These are phyloP conservation scores for Tribolium madens DNA, from an alignment of 1,140 invertebrate species.

Conservation along the genomic window DNA sequence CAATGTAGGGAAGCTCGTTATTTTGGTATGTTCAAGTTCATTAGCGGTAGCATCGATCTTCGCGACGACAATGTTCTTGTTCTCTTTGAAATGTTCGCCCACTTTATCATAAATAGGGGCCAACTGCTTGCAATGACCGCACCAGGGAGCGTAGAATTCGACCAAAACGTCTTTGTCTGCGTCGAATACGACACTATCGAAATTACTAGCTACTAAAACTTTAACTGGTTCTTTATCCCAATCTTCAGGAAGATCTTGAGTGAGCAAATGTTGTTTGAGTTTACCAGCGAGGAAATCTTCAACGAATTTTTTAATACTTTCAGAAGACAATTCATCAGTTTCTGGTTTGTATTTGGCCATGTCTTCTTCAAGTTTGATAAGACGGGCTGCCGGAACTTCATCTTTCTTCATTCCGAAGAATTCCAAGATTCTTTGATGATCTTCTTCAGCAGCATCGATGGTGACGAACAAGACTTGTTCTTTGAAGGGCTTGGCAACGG, in stretches of 20 bases:
- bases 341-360: conserved; percentile 99
- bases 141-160: conserved; percentile 99
- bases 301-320: conserved; percentile 87
- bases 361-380: conserved; percentile 96
- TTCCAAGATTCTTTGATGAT: conserved; percentile 96
- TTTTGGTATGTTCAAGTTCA: conserved; percentile 95
- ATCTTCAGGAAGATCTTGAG: conserved; percentile 94
- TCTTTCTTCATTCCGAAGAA: conserved; percentile 98
- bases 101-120: conserved; percentile 93
- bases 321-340: conserved; percentile 79
- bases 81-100: conserved; percentile 86
- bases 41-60: conserved; percentile 99
- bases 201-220: conserved; percentile 94
- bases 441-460: conserved; percentile 95
- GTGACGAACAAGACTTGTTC: conserved; percentile 95
- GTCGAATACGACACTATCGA: conserved; percentile 93
- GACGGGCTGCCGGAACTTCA: conserved; percentile 90
- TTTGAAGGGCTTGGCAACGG: conserved; percentile 89
- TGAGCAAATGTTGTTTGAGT: conserved; percentile 93
- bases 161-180: conserved; percentile 94
- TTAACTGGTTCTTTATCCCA: conserved; percentile 98
- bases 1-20: conserved; percentile 97
- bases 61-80: conserved; percentile 89
- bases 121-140: conserved; percentile 96
- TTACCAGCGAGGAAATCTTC: conserved; percentile 90